Percentiles rank a stretch among this genome's conserved stretches.
phyloP scores from a whole-genome alignment of 30 jellyfish, hydroid and myxozoan genomes.

The Turritopsis rubra region DNA sequence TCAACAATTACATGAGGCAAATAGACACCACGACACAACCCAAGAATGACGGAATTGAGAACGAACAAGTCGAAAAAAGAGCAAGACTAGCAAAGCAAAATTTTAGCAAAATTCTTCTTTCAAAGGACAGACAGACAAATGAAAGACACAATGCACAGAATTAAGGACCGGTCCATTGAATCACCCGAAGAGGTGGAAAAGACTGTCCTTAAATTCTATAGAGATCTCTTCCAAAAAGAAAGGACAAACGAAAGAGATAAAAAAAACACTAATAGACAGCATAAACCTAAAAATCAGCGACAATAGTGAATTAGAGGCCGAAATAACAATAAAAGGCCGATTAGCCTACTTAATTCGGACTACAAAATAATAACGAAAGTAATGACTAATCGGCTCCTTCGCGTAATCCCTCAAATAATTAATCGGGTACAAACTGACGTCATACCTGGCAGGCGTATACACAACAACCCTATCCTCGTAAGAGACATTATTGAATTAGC shows the following conservation, averaged over 20 bases:
- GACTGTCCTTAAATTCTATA: neutral
- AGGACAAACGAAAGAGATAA: neutral
- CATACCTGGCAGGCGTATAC: constrained; percentile 39
- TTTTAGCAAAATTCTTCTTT: neutral
- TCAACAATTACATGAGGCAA: neutral
- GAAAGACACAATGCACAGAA: neutral
- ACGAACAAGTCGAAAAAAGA: neutral
- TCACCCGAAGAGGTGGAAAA: neutral
- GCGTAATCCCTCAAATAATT: constrained; percentile 3
- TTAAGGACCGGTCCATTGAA: neutral
- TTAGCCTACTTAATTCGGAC: constrained; percentile 14
- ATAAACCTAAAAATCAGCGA: neutral
- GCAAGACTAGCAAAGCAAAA: neutral
- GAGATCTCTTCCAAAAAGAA: neutral
- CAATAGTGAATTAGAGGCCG: neutral
- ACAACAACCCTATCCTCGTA: constrained; percentile 16
- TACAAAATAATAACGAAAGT: constrained; percentile 31
- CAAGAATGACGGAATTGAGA: neutral
- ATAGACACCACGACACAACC: neutral
- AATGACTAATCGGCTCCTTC: constrained; percentile 5
- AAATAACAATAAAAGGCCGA: neutral
- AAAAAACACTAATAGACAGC: neutral
- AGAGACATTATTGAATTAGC: constrained; percentile 2
- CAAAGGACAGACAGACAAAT: neutral
- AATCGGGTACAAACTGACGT: constrained; percentile 32